Conservation (phyloP, 92 coral and sea anemone species). For the Paramuricea clavata region DNA sequence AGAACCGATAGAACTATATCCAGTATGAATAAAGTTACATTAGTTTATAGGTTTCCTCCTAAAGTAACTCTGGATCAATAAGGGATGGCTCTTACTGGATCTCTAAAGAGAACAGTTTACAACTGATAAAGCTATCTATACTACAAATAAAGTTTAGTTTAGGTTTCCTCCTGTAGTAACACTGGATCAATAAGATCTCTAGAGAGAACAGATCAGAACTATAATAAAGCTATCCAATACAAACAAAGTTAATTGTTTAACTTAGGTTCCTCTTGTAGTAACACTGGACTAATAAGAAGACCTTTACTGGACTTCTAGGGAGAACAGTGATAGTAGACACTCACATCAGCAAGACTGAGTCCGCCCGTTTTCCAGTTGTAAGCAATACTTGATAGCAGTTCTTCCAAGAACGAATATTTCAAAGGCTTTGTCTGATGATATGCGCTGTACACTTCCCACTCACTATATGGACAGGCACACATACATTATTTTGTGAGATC, state of each 20-base stretch:
- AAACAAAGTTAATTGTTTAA: background rate
- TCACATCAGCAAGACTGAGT: constrained; percentile 82
- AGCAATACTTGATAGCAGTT: constrained; percentile 66
- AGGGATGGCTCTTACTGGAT: too few species aligned
- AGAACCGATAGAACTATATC: too few species aligned
- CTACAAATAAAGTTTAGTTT: too few species aligned
- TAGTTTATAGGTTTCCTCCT: too few species aligned
- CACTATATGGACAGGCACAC: constrained; percentile 45
- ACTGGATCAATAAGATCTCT: background rate
- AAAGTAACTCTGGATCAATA: too few species aligned
- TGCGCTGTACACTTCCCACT: constrained; percentile 83
- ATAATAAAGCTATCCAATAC: background rate
- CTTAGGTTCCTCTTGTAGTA: background rate
- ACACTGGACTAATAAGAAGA: too few species aligned
- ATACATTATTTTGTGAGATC: background rate
- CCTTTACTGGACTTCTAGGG: too few species aligned
- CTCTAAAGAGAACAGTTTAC: background rate
- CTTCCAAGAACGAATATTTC: constrained; percentile 81
- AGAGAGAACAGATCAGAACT: background rate
- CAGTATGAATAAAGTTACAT: too few species aligned
- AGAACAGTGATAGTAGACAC: too few species aligned
- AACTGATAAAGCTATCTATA: background rate
- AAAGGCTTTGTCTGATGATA: constrained; percentile 88
- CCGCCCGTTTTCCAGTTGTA: constrained; percentile 77
- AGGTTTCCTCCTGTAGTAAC: too few species aligned